phyloP scores from a whole-genome alignment of 2,113 vertebrate species.

The Symphodus melops region DNA sequence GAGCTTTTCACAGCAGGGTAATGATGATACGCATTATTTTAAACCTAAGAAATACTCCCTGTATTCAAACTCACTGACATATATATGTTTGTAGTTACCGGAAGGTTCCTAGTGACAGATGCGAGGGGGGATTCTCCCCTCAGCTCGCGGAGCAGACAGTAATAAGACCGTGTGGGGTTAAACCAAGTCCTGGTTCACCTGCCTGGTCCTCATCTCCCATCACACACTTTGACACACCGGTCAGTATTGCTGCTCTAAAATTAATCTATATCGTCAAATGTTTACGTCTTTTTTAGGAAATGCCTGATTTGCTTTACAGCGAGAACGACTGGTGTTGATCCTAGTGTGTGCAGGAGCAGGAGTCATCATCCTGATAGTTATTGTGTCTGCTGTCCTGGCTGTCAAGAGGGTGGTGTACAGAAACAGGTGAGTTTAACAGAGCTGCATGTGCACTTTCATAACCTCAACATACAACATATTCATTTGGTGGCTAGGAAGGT shows the following conservation, averaged over 20 bases:
- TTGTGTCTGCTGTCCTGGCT: constrained; percentile 61
- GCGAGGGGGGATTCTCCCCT: constrained; percentile 82
- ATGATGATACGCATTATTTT: constrained; percentile 2
- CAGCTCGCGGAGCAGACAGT: constrained; percentile 53
- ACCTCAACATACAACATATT: too few species aligned
- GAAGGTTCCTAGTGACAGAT: constrained; percentile 82
- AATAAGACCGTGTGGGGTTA: constrained; percentile 71
- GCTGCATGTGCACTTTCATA: too few species aligned
- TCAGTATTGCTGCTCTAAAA: constrained; percentile 52
- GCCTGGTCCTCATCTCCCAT: constrained; percentile 29
- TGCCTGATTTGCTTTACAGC: constrained; percentile 47
- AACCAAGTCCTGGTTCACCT: constrained; percentile 51
- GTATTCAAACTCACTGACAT: neutral
- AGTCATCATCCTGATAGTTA: constrained; percentile 59
- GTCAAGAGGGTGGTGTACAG: constrained; percentile 72
- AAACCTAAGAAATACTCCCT: neutral
- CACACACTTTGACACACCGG: constrained; percentile 69
- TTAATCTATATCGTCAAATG: neutral
- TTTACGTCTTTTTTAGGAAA: neutral
- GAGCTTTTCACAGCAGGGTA: constrained; percentile 81
- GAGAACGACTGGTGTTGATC: constrained; percentile 76
- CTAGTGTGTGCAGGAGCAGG: constrained; percentile 73
- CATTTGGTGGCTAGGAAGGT: too few species aligned
- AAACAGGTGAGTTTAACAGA: constrained; percentile 65
- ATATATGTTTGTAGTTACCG: constrained; percentile 77